Percentiles rank a stretch among this genome's conserved stretches.
These are phyloP conservation scores for Rhorus exstirpatorius DNA, from an alignment of 2,888 invertebrate genomes.

Conservation along the genomic window DNA sequence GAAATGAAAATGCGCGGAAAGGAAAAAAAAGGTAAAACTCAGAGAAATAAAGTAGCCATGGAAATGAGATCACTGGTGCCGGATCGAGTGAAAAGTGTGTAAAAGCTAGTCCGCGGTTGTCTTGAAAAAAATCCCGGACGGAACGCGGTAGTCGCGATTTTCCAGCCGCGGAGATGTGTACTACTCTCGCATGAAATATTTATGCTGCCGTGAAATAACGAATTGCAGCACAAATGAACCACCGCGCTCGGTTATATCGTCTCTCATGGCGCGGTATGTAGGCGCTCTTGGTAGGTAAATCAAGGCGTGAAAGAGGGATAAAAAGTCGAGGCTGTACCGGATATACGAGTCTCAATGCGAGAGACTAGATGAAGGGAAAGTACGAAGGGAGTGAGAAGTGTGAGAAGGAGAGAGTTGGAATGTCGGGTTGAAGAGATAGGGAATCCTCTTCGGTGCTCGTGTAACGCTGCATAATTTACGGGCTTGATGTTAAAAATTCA, in stretches of 20 bases:
- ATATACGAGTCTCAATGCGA: slow-evolving; percentile 51
- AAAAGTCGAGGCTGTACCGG: slow-evolving; percentile 51
- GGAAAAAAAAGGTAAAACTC: slow-evolving; percentile 39
- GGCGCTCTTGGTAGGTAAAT: slow-evolving; percentile 72
- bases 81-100: slow-evolving; percentile 37
- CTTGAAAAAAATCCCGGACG: slow-evolving; percentile 33
- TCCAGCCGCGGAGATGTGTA: slow-evolving; percentile 58
- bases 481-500: slow-evolving; percentile 78
- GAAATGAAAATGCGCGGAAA: slow-evolving; percentile 73
- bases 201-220: slow-evolving; percentile 79
- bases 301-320: slow-evolving; percentile 70
- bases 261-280: slow-evolving; percentile 38
- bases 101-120: slow-evolving; percentile 7
- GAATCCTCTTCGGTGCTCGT: slow-evolving; percentile 73
- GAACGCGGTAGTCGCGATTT: slow-evolving; percentile 47
- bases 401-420: slow-evolving; percentile 50
- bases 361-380: slow-evolving; percentile 52
- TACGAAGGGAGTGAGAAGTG: slow-evolving; percentile 19
- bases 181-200: slow-evolving; percentile 79
- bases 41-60: slow-evolving; percentile 32
- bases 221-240: slow-evolving; percentile 80
- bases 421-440: slow-evolving; percentile 59
- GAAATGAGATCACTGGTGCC: slow-evolving; percentile 70
- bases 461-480: slow-evolving; percentile 71
- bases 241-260: slow-evolving; percentile 55